phyloP scores from a whole-genome alignment of 2,888 invertebrate species.

The Plebejus melissa region DNA sequence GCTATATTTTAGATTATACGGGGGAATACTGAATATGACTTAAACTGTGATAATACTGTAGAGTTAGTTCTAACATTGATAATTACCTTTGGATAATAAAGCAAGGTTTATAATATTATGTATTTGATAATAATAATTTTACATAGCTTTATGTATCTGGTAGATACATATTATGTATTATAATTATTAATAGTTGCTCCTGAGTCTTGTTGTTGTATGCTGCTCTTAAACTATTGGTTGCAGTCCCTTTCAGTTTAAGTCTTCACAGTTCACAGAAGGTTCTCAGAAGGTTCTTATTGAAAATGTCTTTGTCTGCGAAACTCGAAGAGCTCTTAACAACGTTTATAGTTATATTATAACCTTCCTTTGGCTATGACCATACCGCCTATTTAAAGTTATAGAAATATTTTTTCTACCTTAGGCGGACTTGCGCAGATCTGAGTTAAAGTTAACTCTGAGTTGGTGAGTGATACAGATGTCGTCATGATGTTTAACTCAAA shows the following conservation, averaged over 20 bases:
- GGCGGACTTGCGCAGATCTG: no score
- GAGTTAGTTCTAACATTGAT: background rate
- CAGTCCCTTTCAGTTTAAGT: no score
- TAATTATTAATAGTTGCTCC: background rate
- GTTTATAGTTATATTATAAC: no score
- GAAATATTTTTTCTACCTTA: background rate
- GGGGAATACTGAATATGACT: slow-evolving; percentile 4
- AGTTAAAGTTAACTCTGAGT: background rate
- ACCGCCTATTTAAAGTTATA: background rate
- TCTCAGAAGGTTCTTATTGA: no score
- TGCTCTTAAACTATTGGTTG: no score
- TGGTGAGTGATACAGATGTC: no score
- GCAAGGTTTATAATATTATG: background rate
- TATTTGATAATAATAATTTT: background rate
- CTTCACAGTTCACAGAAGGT: no score
- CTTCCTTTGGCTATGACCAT: no score
- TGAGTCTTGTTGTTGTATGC: background rate
- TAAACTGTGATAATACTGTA: background rate
- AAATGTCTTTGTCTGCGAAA: no score
- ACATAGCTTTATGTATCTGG: background rate
- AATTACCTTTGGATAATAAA: background rate
- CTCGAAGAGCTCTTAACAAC: no score
- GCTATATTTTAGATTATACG: slow-evolving; percentile 1
- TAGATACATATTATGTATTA: background rate
- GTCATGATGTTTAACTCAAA: no score